Conservation (phyloP, 2,888 invertebrate genomes). For the Ophraella communa region DNA sequence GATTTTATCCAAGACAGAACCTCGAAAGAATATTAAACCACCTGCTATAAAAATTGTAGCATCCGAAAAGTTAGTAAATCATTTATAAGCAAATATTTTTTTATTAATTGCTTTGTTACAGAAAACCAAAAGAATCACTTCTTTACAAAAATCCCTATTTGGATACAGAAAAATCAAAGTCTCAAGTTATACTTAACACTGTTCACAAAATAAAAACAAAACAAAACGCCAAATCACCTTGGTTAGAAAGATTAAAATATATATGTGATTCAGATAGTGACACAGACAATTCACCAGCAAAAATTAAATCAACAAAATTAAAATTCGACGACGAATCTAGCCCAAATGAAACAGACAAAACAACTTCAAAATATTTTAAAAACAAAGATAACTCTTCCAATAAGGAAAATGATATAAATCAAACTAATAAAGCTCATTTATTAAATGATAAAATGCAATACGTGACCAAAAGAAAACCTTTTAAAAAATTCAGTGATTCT, state of each 20-base stretch:
- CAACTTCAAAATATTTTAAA: conserved; percentile 28
- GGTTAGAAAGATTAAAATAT: conserved; percentile 40
- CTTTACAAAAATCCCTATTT: conserved; percentile 45
- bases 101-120: conserved; percentile 32
- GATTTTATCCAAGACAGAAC: conserved; percentile 50
- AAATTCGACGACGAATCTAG: conserved; percentile 35
- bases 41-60: conserved; percentile 16
- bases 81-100: neutral
- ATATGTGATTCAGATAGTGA: conserved; percentile 51
- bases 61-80: conserved; percentile 27
- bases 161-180: conserved; percentile 26
- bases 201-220: conserved; percentile 42
- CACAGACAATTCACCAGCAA: conserved; percentile 23
- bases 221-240: conserved; percentile 44
- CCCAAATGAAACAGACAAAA: conserved; percentile 19
- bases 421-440: neutral
- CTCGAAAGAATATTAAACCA: conserved; percentile 25
- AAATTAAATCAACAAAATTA: conserved; percentile 30
- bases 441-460: neutral
- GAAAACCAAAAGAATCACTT: conserved; percentile 41
- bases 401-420: conserved; percentile 11
- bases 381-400: neutral
- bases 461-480: neutral
- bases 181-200: conserved; percentile 40
- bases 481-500: neutral